Conservation (phyloP, 2,888 invertebrate species). For the Eristalis intricaria region DNA sequence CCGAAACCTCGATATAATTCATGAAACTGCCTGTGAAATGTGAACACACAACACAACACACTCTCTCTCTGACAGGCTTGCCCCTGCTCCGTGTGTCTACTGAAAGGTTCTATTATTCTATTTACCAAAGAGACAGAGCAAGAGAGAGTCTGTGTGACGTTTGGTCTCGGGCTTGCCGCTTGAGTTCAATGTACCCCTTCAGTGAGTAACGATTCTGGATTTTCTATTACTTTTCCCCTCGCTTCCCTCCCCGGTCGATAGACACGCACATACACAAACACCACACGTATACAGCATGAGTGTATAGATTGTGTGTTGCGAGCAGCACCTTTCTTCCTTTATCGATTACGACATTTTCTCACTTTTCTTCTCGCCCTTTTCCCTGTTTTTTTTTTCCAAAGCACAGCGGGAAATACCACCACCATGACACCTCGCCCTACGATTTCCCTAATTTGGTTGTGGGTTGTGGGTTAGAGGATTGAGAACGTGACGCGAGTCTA, state of each 20-base stretch:
- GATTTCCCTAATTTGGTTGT: slow-evolving; percentile 64
- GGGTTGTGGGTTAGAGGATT: slow-evolving; percentile 31
- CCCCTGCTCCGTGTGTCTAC: slow-evolving; percentile 38
- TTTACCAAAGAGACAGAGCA: slow-evolving; percentile 42
- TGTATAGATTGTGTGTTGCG: slow-evolving; percentile 9
- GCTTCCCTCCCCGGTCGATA: neutral
- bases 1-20: slow-evolving; percentile 47
- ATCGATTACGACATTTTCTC: slow-evolving; percentile 68
- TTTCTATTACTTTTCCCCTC: slow-evolving; percentile 56
- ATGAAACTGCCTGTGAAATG: slow-evolving; percentile 34
- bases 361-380: slow-evolving; percentile 58
- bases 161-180: slow-evolving; percentile 45
- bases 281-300: neutral
- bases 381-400: slow-evolving; percentile 8
- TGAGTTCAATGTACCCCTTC: slow-evolving; percentile 67
- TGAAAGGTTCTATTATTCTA: slow-evolving; percentile 69
- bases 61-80: slow-evolving; percentile 1
- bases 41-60: slow-evolving; percentile 28
- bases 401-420: slow-evolving; percentile 44
- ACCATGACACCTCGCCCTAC: slow-evolving; percentile 35
- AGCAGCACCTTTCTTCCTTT: slow-evolving; percentile 44
- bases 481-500: slow-evolving; percentile 57
- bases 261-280: neutral
- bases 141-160: slow-evolving; percentile 28
- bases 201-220: slow-evolving; percentile 58